Evolutionary conservation across 2,113 vertebrate species (phyloP).

Genomic region (Trichomycterus rosablanca): DNA sequence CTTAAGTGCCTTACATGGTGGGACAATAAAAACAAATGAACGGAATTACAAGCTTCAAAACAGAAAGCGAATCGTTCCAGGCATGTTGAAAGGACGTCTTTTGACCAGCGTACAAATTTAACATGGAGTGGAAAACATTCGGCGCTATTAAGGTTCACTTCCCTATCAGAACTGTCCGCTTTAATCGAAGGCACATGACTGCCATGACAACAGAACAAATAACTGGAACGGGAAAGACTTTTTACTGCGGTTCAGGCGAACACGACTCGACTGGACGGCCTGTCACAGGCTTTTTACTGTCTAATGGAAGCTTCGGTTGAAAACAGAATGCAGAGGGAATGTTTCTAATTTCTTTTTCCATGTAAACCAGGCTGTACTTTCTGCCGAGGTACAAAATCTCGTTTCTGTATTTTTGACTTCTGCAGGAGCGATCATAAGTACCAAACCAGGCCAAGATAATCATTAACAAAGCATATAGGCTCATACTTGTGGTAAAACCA

Average conservation of each 20-base stretch:
- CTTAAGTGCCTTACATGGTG: slow-evolving; percentile 50
- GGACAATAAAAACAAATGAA: slow-evolving; percentile 50
- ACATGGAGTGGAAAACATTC: slow-evolving; percentile 42
- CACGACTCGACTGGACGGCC: slow-evolving; percentile 11
- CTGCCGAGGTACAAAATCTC: slow-evolving; percentile 23
- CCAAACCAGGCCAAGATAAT: slow-evolving; percentile 4
- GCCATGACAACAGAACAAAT: slow-evolving; percentile 60
- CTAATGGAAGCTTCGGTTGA: slow-evolving; percentile 29
- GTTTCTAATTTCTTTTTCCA: slow-evolving; percentile 35
- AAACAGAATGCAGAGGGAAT: slow-evolving; percentile 18
- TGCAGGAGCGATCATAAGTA: slow-evolving; percentile 5
- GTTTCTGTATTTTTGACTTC: not conserved
- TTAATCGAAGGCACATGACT: slow-evolving; percentile 60
- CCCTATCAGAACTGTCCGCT: slow-evolving; percentile 35
- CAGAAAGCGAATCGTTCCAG: slow-evolving; percentile 40
- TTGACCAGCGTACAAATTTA: slow-evolving; percentile 20
- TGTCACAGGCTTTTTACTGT: slow-evolving; percentile 30
- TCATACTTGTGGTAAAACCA: not conserved
- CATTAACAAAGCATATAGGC: not conserved
- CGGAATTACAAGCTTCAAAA: slow-evolving; percentile 42
- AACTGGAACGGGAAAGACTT: slow-evolving; percentile 51
- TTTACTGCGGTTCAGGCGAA: slow-evolving; percentile 20
- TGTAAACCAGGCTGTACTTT: slow-evolving; percentile 16
- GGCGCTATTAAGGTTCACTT: slow-evolving; percentile 49
- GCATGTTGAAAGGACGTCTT: slow-evolving; percentile 28